A percentile compares a stretch with the other conserved stretches of the same genome.
phyloP scores from a whole-genome alignment of 1,140 invertebrate genomes.

The Caerostris darwini region DNA sequence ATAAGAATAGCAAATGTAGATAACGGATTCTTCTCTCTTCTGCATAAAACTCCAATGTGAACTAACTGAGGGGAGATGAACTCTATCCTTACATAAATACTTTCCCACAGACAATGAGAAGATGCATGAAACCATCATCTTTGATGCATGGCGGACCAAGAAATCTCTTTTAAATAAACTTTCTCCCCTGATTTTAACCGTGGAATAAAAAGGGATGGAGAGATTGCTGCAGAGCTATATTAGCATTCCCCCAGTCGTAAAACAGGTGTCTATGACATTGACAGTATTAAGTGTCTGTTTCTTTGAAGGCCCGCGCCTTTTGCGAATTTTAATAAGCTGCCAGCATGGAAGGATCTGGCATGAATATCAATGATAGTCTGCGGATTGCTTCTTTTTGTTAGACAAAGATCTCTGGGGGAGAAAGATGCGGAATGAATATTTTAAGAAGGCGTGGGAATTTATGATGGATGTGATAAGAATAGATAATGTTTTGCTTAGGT shows the following conservation, averaged over 20 bases:
- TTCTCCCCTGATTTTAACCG: not conserved
- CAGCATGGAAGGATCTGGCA: not conserved
- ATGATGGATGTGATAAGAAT: too few relatives aligned
- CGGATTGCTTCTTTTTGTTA: not conserved
- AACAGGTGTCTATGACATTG: slow-evolving; percentile 25
- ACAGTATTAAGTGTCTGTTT: slow-evolving; percentile 14
- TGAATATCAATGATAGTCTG: not conserved
- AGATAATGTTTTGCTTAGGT: too few relatives aligned
- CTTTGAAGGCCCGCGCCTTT: not conserved
- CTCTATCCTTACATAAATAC: not conserved
- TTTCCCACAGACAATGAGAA: not conserved
- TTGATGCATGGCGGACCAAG: not conserved
- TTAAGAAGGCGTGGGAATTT: too few relatives aligned
- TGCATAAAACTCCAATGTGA: not conserved
- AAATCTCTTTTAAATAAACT: slow-evolving; percentile 9
- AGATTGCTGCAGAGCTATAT: not conserved
- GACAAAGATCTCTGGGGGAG: not conserved
- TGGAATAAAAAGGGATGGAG: not conserved
- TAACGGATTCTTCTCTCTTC: not conserved
- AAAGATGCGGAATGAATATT: too few relatives aligned
- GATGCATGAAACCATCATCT: not conserved
- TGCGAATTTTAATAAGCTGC: not conserved
- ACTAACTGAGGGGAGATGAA: not conserved
- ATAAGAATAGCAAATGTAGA: not conserved
- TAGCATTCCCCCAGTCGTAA: slow-evolving; percentile 15